A percentile compares a stretch with the other conserved stretches of the same genome.
Evolutionary conservation across 2,888 invertebrate species (phyloP).

Genomic region (Allolobophora icterica): DNA sequence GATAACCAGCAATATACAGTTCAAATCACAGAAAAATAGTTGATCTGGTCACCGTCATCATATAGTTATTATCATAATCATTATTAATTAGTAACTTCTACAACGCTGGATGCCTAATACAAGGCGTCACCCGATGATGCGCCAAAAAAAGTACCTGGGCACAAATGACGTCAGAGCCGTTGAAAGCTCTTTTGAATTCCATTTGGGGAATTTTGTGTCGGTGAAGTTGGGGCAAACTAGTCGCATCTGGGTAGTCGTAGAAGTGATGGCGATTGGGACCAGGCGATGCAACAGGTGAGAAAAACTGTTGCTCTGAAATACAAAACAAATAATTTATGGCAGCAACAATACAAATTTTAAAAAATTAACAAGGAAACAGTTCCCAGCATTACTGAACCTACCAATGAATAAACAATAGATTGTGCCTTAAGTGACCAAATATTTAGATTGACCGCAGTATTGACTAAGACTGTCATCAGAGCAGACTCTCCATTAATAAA

Average conservation of each 20-base stretch:
- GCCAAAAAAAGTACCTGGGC: conserved; percentile 21
- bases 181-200: not conserved
- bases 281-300: not conserved
- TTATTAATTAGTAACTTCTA: not conserved
- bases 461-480: not conserved
- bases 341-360: no score
- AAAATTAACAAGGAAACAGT: not conserved
- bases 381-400: not conserved
- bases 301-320: not conserved
- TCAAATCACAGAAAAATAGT: no score
- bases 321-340: not conserved
- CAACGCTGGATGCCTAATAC: no score
- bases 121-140: no score
- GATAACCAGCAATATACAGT: not conserved
- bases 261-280: not conserved
- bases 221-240: conserved; percentile 7
- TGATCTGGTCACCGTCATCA: no score
- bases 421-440: not conserved
- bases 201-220: not conserved
- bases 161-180: not conserved
- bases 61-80: no score
- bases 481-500: not conserved
- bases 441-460: not conserved
- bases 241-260: conserved; percentile 5
- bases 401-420: not conserved